Evolutionary conservation across 37 sponge, comb jelly and placozoan species (phyloP).

Genomic region (Theonella swinhoei): DNA sequence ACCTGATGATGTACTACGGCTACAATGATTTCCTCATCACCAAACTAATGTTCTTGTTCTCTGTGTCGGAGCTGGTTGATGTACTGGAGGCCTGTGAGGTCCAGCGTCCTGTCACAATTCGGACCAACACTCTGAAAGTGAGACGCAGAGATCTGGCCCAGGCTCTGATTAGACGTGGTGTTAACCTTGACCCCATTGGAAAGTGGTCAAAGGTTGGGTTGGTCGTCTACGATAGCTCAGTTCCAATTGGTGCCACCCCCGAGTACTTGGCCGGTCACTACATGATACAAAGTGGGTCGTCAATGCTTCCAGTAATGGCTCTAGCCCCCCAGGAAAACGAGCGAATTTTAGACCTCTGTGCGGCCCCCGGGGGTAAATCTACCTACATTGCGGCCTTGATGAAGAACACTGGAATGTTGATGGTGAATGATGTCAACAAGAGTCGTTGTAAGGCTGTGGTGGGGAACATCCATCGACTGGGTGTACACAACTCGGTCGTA

Average conservation of each 20-base stretch:
- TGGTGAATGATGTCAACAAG: conserved; percentile 90
- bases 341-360: conserved; percentile 95
- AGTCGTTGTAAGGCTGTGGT: conserved; percentile 87
- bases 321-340: conserved; percentile 92
- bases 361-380: conserved; percentile 99
- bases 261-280: conserved; percentile 99
- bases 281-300: conserved; percentile 97
- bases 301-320: conserved; percentile 97
- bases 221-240: conserved; percentile 94
- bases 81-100: conserved; percentile 95
- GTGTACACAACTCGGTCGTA: conserved; percentile 86
- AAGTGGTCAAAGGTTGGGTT: conserved; percentile 98
- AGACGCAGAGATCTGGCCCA: conserved; percentile 94
- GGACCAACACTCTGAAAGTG: conserved; percentile 95
- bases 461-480: conserved; percentile 90
- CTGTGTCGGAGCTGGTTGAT: conserved; percentile 77
- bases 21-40: conserved; percentile 88
- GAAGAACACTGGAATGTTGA: conserved; percentile 96
- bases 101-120: conserved; percentile 91
- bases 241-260: conserved; percentile 98
- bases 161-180: conserved; percentile 92
- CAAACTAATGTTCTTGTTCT: conserved; percentile 82
- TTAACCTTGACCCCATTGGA: conserved; percentile 98
- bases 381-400: conserved; percentile 95
- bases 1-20: conserved; percentile 90